Evolutionary conservation across 2,113 vertebrate species (phyloP).

Genomic region (Marmota flaviventris): DNA sequence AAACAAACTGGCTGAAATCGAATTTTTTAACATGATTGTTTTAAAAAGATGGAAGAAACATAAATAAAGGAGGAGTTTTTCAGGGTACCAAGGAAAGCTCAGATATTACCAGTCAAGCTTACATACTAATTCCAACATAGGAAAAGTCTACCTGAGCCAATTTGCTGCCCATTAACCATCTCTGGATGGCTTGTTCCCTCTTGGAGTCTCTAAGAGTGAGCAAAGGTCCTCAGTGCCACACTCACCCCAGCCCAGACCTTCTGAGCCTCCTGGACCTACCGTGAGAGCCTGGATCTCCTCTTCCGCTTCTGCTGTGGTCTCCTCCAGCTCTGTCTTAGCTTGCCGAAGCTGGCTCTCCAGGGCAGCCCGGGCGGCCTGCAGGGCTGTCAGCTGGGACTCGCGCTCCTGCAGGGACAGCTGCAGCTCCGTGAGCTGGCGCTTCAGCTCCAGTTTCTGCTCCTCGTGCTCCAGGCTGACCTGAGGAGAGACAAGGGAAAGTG

Average conservation of each 20-base stretch:
- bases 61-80: neutral
- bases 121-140: neutral
- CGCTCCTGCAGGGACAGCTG: slow-evolving; percentile 97
- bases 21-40: slow-evolving; percentile 2
- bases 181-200: neutral
- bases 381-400: slow-evolving; percentile 95
- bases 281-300: slow-evolving; percentile 98
- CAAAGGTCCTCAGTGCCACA: neutral
- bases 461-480: slow-evolving; percentile 97
- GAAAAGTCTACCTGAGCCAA: neutral
- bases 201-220: neutral
- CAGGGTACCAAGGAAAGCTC: neutral
- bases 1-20: neutral
- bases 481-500: neutral
- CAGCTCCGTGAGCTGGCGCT: slow-evolving; percentile 96
- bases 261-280: slow-evolving; percentile 86
- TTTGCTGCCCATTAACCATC: neutral
- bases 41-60: neutral
- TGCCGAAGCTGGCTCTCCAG: slow-evolving; percentile 96
- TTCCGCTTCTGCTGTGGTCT: slow-evolving; percentile 98
- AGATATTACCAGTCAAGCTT: neutral
- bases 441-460: slow-evolving; percentile 97
- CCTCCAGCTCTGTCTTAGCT: slow-evolving; percentile 97
- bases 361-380: slow-evolving; percentile 94
- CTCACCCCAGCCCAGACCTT: neutral